Percentiles rank a stretch among this genome's conserved stretches.
phyloP scores from a whole-genome alignment of 2,797 vertebrate species.

The Clamator glandarius region DNA sequence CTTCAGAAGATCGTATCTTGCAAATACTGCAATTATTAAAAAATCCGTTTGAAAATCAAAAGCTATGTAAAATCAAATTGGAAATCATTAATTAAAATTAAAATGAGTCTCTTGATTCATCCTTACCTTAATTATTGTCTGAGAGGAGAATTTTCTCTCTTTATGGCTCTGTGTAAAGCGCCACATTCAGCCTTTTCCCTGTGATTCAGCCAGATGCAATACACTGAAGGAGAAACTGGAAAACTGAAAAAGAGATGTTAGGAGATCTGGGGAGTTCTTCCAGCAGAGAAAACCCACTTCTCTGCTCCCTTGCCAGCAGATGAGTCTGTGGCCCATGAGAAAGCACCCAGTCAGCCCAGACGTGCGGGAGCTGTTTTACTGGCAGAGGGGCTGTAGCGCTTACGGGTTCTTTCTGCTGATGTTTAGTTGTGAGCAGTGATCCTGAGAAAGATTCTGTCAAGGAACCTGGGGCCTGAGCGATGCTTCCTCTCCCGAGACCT shows the following conservation, averaged over 20 bases:
- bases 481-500: not conserved
- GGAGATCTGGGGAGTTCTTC: not conserved
- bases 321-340: not conserved
- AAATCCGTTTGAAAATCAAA: not conserved
- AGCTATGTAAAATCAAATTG: not conserved
- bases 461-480: not conserved
- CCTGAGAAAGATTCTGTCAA: not conserved
- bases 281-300: not conserved
- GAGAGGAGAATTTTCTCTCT: not conserved
- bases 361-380: not conserved
- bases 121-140: not conserved
- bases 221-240: not conserved
- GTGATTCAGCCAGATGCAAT: not conserved
- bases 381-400: not conserved
- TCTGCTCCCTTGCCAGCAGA: not conserved
- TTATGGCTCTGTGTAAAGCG: not conserved
- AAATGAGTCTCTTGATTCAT: not conserved
- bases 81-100: not conserved
- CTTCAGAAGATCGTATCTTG: not conserved
- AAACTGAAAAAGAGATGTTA: not conserved
- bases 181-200: not conserved
- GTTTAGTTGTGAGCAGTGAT: not conserved
- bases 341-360: too few species aligned
- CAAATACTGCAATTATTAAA: not conserved
- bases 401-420: not conserved